Evolutionary conservation across 2,113 vertebrate genomes (phyloP).

Genomic region (Pseudopodoces humilis): DNA sequence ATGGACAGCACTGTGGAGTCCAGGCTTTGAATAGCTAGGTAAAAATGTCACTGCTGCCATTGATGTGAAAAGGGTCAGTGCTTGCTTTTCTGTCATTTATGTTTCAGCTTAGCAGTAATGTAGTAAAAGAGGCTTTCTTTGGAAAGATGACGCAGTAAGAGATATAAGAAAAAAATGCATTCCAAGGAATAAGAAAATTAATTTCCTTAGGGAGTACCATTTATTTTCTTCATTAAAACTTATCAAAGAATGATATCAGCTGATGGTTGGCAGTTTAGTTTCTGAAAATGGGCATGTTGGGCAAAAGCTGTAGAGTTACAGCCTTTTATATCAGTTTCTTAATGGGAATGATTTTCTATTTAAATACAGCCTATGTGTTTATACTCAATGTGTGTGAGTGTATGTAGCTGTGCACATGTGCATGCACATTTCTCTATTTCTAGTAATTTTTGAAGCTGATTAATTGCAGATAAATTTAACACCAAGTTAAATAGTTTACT

Average conservation of each 20-base stretch:
- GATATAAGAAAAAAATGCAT: background rate
- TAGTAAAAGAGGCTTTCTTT: background rate
- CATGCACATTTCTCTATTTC: background rate
- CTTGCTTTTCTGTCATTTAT: slow-evolving; percentile 1
- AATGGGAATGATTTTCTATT: background rate
- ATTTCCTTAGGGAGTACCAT: background rate
- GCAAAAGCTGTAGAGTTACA: background rate
- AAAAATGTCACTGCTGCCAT: slow-evolving; percentile 27
- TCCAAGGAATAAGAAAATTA: background rate
- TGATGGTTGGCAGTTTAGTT: background rate
- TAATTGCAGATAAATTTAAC: background rate
- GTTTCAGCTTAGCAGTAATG: background rate
- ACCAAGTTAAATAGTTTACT: background rate
- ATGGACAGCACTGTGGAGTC: background rate
- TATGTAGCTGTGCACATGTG: background rate
- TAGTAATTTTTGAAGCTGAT: background rate
- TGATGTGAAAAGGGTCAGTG: background rate
- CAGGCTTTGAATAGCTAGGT: background rate
- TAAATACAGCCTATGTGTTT: background rate
- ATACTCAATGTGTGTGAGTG: background rate
- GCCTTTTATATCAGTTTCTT: background rate
- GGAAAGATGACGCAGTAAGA: background rate
- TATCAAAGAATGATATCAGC: background rate
- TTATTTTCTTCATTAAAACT: background rate
- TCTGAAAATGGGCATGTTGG: background rate